Evolutionary conservation across 1,140 invertebrate species (phyloP).

Genomic region (Chelonus insularis): DNA sequence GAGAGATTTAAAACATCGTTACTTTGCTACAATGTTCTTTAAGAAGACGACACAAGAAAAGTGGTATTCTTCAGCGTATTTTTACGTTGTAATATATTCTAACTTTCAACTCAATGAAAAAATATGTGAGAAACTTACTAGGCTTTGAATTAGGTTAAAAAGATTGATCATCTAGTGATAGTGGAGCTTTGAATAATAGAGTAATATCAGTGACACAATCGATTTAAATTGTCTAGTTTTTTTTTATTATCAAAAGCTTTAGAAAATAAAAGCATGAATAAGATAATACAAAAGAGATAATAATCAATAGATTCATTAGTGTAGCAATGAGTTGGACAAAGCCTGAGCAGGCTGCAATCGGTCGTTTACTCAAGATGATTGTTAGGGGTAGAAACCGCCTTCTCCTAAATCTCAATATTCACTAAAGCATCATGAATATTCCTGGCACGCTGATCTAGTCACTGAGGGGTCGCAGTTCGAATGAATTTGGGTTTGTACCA

Average conservation of each 20-base stretch:
- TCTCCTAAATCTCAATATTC: constrained; percentile 27
- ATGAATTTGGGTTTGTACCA: constrained; percentile 27
- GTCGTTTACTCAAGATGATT: constrained; percentile 24
- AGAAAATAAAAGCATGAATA: too few species aligned
- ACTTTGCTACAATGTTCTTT: constrained; percentile 13
- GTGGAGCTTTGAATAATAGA: too few species aligned
- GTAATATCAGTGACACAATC: too few species aligned
- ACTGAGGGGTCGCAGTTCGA: constrained; percentile 6
- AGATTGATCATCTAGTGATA: too few species aligned
- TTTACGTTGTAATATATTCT: too few species aligned
- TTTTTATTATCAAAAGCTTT: too few species aligned
- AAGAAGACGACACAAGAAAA: not conserved
- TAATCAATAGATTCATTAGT: constrained; percentile 1
- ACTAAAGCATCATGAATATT: constrained; percentile 30
- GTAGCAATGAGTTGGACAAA: not conserved
- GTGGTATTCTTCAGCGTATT: not conserved
- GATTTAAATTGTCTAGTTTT: too few species aligned
- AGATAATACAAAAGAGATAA: too few species aligned
- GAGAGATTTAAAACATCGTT: constrained; percentile 26
- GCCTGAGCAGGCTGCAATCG: not conserved
- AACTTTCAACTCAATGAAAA: too few species aligned
- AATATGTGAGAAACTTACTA: too few species aligned
- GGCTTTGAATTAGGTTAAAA: too few species aligned
- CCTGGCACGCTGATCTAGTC: constrained; percentile 23
- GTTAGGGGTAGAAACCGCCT: constrained; percentile 10